phyloP scores from a whole-genome alignment of 2,888 invertebrate genomes.

The Zhuqinia jingwanae region DNA sequence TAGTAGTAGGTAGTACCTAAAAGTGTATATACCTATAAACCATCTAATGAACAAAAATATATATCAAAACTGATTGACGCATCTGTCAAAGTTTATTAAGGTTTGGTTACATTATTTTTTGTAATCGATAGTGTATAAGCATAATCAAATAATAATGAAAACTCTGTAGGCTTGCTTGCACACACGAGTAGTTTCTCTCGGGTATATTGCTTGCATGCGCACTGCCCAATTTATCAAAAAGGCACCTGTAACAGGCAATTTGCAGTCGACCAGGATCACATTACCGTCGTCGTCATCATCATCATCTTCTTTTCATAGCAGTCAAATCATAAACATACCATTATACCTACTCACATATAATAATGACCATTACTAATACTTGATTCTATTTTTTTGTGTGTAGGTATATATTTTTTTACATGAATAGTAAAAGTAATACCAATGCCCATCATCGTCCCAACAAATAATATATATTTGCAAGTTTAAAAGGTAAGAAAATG shows the following conservation, averaged over 20 bases:
- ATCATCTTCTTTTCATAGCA: background rate
- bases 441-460: background rate
- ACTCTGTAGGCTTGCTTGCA: background rate
- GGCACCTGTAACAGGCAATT: conserved; percentile 35
- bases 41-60: background rate
- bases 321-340: conserved; percentile 16
- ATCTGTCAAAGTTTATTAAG: conserved; percentile 67
- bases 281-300: conserved; percentile 39
- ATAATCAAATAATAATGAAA: background rate
- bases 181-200: background rate
- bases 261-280: conserved; percentile 8
- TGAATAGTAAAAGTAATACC: background rate
- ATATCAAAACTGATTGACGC: conserved; percentile 59
- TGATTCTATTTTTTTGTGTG: background rate
- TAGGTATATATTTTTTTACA: background rate
- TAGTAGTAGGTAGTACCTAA: too few species aligned
- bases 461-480: conserved; percentile 55
- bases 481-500: conserved; percentile 21
- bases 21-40: too few species aligned
- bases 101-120: conserved; percentile 25
- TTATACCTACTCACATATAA: too few species aligned
- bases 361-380: background rate
- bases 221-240: conserved; percentile 47
- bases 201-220: background rate
- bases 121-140: conserved; percentile 40